A percentile compares a stretch with the other conserved stretches of the same genome.
These are phyloP conservation scores for Jordanella pulchra DNA, from an alignment of 2,797 vertebrate species.

Conservation along the genomic window DNA sequence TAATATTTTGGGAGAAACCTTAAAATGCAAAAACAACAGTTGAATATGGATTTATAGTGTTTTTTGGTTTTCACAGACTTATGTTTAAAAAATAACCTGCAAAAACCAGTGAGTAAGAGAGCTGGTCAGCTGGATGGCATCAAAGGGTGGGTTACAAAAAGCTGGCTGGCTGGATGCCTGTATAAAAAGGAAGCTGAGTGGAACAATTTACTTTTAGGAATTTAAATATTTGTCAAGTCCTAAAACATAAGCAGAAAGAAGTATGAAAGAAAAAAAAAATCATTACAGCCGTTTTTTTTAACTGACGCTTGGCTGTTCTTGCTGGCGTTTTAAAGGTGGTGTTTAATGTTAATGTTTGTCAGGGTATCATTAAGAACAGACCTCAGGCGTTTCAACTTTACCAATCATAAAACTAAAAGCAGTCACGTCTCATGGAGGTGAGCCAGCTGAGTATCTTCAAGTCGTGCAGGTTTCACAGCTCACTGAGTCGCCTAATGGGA, in stretches of 20 bases:
- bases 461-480: constrained; percentile 5
- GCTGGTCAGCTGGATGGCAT: background rate
- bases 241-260: constrained; percentile 11
- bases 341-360: constrained; percentile 10
- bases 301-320: constrained; percentile 28
- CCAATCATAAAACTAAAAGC: background rate
- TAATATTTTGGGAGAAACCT: too few relatives aligned
- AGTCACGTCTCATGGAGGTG: background rate
- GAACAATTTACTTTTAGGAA: background rate
- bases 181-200: constrained; percentile 12
- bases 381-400: background rate
- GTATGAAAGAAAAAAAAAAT: constrained; percentile 26
- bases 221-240: background rate
- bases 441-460: background rate
- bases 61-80: too few relatives aligned
- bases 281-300: constrained; percentile 43
- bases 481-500: constrained; percentile 11
- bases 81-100: background rate
- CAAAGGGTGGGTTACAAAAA: too few relatives aligned
- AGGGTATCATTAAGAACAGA: background rate
- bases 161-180: background rate
- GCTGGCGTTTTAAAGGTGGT: constrained; percentile 28
- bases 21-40: too few relatives aligned
- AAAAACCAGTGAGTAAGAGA: background rate
- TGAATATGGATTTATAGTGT: too few relatives aligned